Percentiles rank a stretch among this genome's conserved stretches.
Conservation (phyloP, 2,113 vertebrate species). For the Cheilinus undulatus region DNA sequence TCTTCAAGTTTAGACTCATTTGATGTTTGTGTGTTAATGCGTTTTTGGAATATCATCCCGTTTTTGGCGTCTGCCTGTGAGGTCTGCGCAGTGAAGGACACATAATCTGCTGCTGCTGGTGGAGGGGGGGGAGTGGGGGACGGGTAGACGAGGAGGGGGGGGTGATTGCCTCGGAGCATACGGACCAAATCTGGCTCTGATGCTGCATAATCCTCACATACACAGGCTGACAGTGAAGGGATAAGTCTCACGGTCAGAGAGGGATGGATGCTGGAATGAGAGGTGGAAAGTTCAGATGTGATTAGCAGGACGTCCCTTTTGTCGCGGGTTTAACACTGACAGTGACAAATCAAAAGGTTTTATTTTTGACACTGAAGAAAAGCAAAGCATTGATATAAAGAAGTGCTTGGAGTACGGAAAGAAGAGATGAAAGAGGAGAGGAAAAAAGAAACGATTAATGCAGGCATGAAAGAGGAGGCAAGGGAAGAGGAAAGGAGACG, state of each 20-base stretch:
- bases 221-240: background rate
- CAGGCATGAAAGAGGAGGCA: background rate
- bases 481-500: no score
- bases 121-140: background rate
- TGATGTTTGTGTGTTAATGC: slow-evolving; percentile 7
- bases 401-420: no score
- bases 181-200: slow-evolving; percentile 71
- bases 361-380: background rate
- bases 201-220: slow-evolving; percentile 66
- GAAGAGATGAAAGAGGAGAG: background rate
- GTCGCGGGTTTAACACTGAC: slow-evolving; percentile 23
- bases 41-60: slow-evolving; percentile 44
- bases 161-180: slow-evolving; percentile 55
- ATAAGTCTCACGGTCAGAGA: slow-evolving; percentile 31
- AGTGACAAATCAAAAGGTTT: slow-evolving; percentile 8
- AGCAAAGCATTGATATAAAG: no score
- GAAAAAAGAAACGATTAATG: no score
- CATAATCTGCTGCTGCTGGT: slow-evolving; percentile 63
- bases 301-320: slow-evolving; percentile 26
- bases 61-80: slow-evolving; percentile 26
- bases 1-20: slow-evolving; percentile 17
- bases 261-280: slow-evolving; percentile 15
- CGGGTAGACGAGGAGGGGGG: background rate
- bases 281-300: slow-evolving; percentile 31
- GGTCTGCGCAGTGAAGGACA: slow-evolving; percentile 49